phyloP scores from a whole-genome alignment of 2,797 vertebrate genomes.

The Channallabes apus region DNA sequence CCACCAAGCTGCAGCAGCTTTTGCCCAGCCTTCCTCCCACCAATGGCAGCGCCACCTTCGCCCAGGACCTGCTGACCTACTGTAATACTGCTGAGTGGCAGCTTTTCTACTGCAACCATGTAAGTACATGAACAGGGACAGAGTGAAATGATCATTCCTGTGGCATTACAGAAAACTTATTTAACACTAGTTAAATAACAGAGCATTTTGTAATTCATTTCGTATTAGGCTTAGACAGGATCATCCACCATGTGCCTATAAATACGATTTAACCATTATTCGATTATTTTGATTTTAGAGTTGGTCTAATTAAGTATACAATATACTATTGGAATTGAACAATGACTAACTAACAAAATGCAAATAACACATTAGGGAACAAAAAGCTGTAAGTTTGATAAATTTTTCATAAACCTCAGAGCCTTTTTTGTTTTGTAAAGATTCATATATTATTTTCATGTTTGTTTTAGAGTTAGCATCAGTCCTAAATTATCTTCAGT shows the following conservation, averaged over 20 bases:
- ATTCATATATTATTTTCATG: background rate
- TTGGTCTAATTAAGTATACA: background rate
- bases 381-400: background rate
- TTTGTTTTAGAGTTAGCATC: background rate
- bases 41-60: conserved; percentile 92
- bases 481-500: background rate
- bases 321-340: background rate
- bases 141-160: background rate
- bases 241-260: background rate
- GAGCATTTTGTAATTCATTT: background rate
- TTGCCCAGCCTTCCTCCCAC: conserved; percentile 90
- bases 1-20: conserved; percentile 77
- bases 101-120: conserved; percentile 86
- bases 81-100: conserved; percentile 86
- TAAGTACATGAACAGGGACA: conserved; percentile 59
- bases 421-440: background rate
- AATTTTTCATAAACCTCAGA: no score
- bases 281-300: background rate
- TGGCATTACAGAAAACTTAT: background rate
- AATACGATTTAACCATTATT: background rate
- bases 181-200: background rate
- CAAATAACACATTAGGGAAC: background rate
- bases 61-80: conserved; percentile 90
- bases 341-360: background rate
- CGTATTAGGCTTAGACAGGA: background rate